Evolutionary conservation across 1,140 invertebrate species (phyloP), one percentile per base, ranked within the genome.

Genomic region (Pantala flavescens): DNA sequence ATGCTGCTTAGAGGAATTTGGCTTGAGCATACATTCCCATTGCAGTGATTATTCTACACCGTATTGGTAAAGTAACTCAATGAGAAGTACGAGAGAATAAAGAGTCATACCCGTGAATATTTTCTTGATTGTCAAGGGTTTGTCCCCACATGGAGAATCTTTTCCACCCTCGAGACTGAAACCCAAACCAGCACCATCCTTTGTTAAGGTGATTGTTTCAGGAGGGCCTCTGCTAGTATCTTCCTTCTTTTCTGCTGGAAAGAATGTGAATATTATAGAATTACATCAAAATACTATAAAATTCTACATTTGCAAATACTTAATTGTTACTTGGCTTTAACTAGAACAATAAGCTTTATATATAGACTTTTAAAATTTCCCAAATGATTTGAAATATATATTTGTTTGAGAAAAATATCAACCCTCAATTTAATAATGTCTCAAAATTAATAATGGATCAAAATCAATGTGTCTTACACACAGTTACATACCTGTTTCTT

Each of bases 111-210:
- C 94, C 84, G 92, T 92, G 82, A 96, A 96, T 78, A 96, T 90
- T 84, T 96, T 95, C 82, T 96, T 96, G 74, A 96, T 90, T 28
- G 90, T 88, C 28, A 96, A 86, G 71, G 95, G 94, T 79, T 88
- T 86, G 82, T 97, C 93, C 16, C 95, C 95, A 71, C 89, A 83
- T 0, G 93, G 94, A 23, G 94, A 96, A 79, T 94, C 93, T 78
- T 91, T 90, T 23, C 95, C 95, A 74, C 95, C 95, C 81, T 97
- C 94, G 70, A 98, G 87, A 79, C 94, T 95, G 81, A 98, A 96
- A 70, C 95, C 95, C 63, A 97, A 85, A 12, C 95, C 94, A 76
- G 93, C 91, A 76, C 91, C 92, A 78, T 95, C 94, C 81, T 97
- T 97, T 21, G 88, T 85, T 77, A 96, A 87, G 74, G 87, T 87